These are phyloP conservation scores for Lamprotornis superbus DNA, from an alignment of 2,113 vertebrate genomes.

Conservation along the genomic window DNA sequence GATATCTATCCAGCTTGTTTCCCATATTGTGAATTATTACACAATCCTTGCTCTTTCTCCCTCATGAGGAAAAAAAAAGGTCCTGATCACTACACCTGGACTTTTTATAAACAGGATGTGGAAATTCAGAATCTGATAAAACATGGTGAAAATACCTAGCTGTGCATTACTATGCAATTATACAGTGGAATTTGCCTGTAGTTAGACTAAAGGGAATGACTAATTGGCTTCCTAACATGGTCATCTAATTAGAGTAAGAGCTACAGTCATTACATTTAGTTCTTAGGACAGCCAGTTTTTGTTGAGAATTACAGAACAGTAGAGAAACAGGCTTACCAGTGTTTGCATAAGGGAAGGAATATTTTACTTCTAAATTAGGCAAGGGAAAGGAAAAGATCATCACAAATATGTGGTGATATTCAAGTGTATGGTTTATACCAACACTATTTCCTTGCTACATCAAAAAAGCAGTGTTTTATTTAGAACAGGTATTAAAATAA, in stretches of 20 bases:
- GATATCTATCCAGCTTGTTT: neutral
- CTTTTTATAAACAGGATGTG: neutral
- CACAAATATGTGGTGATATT: neutral
- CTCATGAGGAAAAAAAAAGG: neutral
- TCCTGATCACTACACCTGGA: rapidly evolving
- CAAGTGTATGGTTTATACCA: neutral
- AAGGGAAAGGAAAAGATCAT: neutral
- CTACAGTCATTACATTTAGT: neutral
- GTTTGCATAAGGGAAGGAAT: neutral
- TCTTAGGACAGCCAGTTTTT: neutral
- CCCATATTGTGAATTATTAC: neutral
- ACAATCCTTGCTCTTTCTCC: neutral
- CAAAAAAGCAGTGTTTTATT: neutral
- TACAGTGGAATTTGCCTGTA: neutral
- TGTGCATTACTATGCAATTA: neutral
- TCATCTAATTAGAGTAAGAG: neutral
- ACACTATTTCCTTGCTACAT: neutral
- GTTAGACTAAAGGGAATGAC: neutral
- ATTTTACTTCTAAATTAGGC: neutral
- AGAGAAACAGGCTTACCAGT: neutral
- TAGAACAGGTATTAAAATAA: neutral
- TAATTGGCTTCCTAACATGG: neutral
- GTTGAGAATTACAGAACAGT: neutral
- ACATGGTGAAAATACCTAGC: neutral
- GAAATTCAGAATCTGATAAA: neutral